These are phyloP conservation scores for Pharmacophagus antenor DNA, from an alignment of 2,888 invertebrate genomes.

Conservation along the genomic window DNA sequence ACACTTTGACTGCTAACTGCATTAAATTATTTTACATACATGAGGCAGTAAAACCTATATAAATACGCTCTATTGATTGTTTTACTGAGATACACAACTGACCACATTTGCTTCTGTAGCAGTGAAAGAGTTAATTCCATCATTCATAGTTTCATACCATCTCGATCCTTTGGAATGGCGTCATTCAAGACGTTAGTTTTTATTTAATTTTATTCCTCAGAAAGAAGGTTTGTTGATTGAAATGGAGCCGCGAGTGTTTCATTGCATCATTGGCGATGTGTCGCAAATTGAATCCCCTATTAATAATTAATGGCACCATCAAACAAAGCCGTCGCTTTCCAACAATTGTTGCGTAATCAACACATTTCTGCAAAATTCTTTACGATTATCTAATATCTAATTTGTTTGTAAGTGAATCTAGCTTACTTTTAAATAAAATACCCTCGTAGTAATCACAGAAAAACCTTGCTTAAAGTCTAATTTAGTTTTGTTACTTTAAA, in stretches of 20 bases:
- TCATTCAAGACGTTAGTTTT: neutral
- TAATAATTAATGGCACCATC: conserved; percentile 47
- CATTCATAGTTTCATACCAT: too few species aligned
- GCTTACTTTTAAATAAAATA: conserved; percentile 36
- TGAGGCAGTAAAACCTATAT: too few species aligned
- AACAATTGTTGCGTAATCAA: conserved; percentile 44
- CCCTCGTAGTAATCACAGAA: conserved; percentile 36
- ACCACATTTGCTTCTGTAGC: too few species aligned
- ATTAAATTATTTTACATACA: too few species aligned
- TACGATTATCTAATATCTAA: conserved; percentile 54
- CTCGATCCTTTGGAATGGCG: neutral
- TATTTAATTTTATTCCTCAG: conserved; percentile 49
- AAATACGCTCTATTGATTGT: too few species aligned
- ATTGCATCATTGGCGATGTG: conserved; percentile 75
- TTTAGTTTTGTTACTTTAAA: conserved; percentile 33
- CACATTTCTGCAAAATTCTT: conserved; percentile 77
- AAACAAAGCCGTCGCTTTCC: conserved; percentile 29
- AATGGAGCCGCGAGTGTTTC: conserved; percentile 73
- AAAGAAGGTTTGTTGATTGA: conserved; percentile 71
- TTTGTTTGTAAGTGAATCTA: conserved; percentile 65
- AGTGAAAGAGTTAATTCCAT: too few species aligned
- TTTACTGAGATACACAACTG: too few species aligned
- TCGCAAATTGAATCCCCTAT: conserved; percentile 66
- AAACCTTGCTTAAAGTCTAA: conserved; percentile 75
- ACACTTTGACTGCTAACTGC: too few species aligned